A percentile compares a stretch with the other conserved stretches of the same genome.
Evolutionary conservation across 2,888 invertebrate genomes (phyloP).

Genomic region (Pasiphila rectangulata): DNA sequence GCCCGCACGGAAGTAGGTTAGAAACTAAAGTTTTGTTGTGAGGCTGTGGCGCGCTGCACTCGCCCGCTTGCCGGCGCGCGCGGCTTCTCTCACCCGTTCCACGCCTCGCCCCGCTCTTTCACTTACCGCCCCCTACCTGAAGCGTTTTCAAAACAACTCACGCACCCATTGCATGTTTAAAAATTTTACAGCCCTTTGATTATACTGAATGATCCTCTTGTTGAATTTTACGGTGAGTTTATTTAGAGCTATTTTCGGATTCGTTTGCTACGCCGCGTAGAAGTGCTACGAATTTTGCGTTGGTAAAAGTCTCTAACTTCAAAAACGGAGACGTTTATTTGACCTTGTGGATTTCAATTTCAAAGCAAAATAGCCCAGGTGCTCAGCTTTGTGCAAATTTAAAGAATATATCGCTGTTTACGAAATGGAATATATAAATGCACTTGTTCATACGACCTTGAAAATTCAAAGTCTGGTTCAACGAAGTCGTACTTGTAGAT

Average conservation of each 20-base stretch:
- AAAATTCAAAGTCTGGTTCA: neutral
- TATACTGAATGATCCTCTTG: neutral
- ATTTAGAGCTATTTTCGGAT: neutral
- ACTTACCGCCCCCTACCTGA: slow-evolving; percentile 53
- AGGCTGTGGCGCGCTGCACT: slow-evolving; percentile 77
- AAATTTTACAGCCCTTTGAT: slow-evolving; percentile 5
- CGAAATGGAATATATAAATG: slow-evolving; percentile 10
- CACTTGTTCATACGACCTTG: slow-evolving; percentile 13
- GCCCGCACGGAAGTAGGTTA: slow-evolving; percentile 81
- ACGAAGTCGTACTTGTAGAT: no score
- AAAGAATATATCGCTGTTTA: slow-evolving; percentile 4
- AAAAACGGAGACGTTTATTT: slow-evolving; percentile 7
- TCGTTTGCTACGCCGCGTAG: neutral
- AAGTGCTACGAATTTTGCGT: neutral
- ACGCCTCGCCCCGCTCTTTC: slow-evolving; percentile 52
- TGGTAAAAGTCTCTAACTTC: no score
- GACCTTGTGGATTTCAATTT: slow-evolving; percentile 18
- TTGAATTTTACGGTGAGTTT: neutral
- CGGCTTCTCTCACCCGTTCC: slow-evolving; percentile 43
- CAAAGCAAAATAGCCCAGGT: slow-evolving; percentile 13
- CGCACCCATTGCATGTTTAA: slow-evolving; percentile 1
- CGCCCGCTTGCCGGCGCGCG: slow-evolving; percentile 54
- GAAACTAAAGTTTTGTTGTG: slow-evolving; percentile 81
- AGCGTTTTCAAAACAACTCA: neutral
- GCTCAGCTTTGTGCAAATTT: slow-evolving; percentile 14